Percentiles rank a stretch among this genome's conserved stretches.
These are phyloP conservation scores for Lordiphosa collinella DNA, from an alignment of 1,140 invertebrate species.

Conservation along the genomic window DNA sequence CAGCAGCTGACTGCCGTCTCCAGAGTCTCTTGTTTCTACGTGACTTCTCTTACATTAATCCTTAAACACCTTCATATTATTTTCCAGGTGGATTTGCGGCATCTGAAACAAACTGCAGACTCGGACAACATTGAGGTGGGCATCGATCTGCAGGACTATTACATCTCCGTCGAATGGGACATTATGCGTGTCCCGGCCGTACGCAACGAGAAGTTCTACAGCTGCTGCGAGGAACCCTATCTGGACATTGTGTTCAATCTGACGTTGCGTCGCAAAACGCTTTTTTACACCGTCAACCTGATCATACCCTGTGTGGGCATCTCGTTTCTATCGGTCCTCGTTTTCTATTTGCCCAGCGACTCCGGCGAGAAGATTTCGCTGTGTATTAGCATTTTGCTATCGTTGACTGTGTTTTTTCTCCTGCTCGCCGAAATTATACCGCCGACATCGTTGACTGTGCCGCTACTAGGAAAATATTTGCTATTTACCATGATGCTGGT, in stretches of 20 bases:
- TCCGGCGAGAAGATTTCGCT: slow-evolving; percentile 98
- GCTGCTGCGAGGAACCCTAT: slow-evolving; percentile 94
- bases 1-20: slow-evolving; percentile 13
- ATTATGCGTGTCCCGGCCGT: slow-evolving; percentile 93
- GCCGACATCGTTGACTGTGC: slow-evolving; percentile 98
- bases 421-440: slow-evolving; percentile 99
- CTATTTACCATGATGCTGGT: slow-evolving; percentile 99
- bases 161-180: slow-evolving; percentile 98
- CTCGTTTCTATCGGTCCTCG: slow-evolving; percentile 97
- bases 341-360: slow-evolving; percentile 99
- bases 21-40: background rate
- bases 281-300: slow-evolving; percentile 98
- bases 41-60: background rate
- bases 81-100: slow-evolving; percentile 90
- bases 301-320: slow-evolving; percentile 98
- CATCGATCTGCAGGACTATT: slow-evolving; percentile 96
- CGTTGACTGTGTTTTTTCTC: slow-evolving; percentile 99
- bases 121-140: slow-evolving; percentile 91
- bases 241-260: slow-evolving; percentile 99
- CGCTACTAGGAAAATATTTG: slow-evolving; percentile 98
- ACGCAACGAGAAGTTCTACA: slow-evolving; percentile 93
- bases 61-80: background rate
- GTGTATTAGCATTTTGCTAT: slow-evolving; percentile 98
- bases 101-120: slow-evolving; percentile 89
- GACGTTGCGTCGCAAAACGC: slow-evolving; percentile 95